Evolutionary conservation across 2,888 invertebrate species (phyloP), one percentile per base, ranked within the genome.

Genomic region (Odontomyia ornata): DNA sequence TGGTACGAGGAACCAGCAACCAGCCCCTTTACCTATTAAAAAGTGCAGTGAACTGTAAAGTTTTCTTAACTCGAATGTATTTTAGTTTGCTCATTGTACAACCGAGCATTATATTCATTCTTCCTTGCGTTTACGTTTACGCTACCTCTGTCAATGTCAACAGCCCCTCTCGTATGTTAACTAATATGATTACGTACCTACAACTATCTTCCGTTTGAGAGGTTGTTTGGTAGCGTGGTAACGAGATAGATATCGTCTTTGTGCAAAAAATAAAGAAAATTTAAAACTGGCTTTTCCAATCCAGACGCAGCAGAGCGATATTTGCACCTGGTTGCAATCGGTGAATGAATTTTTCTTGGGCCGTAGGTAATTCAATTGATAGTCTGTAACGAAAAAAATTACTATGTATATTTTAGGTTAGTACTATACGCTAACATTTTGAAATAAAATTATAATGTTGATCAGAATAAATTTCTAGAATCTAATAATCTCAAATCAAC

Each of bases 21-120:
- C 60, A 73, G 73, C 73, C 73, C 73, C 57, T 23, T 60, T 73
- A 36, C 73, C 73, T 43, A 73, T 73, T 73, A 73, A 43, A 73
- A 57, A 73, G 73, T 73, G 73, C 73, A 73, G 73, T 73, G 73
- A 73, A 73, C 73, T 60, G 73, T 73, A 25, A 73, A 57, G 73
- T 73, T 73, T 73, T 73, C 73, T 73, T 25, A 72, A 56, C 27
- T 18, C 28, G 23, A 30, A 15, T 47, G 1, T 46, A 56, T 56
- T 56, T 56, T 27, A 21, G 56, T 18, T 36, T 36, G 3, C 9
- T 36, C 3, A 36, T 36, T 36, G 36, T 36, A 36, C 36, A 3
- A 9, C 36, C 36, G 36, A 36, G 36, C 36, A 36, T 36, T 36
- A 5, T 52, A 21, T 43, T 46, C 47, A 71, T 56, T 69, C 43